Conservation (phyloP, 2,888 invertebrate genomes). For the Meiosimyza decipiens region DNA sequence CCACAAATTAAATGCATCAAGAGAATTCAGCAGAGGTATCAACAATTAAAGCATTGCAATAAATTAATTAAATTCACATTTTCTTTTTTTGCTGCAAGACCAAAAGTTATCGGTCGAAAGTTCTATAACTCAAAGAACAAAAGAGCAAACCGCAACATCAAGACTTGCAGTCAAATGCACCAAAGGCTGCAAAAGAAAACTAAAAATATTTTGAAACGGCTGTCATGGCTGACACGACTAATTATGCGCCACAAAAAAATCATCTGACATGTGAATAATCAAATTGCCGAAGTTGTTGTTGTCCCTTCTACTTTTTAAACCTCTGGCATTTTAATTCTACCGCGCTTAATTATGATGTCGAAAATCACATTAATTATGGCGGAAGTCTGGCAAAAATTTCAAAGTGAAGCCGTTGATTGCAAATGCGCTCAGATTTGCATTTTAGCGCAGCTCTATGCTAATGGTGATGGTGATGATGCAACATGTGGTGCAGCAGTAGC, state of each 20-base stretch:
- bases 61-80: background rate
- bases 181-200: no score
- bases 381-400: conserved; percentile 13
- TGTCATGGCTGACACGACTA: conserved; percentile 5
- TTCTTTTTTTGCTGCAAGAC: no score
- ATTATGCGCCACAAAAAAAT: conserved; percentile 10
- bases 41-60: background rate
- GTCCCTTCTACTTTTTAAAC: background rate
- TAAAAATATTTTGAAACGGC: no score
- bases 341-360: conserved; percentile 18
- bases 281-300: background rate
- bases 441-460: background rate
- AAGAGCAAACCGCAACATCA: no score
- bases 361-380: conserved; percentile 18
- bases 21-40: no score
- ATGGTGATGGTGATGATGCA: no score
- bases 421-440: conserved; percentile 11
- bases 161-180: no score
- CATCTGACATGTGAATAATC: conserved; percentile 14
- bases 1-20: no score
- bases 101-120: no score
- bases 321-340: background rate
- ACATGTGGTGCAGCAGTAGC: background rate
- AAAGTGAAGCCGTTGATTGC: conserved; percentile 20
- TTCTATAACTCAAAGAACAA: no score